Evolutionary conservation across 2,797 vertebrate genomes (phyloP).

Genomic region (Podargus strigoides): DNA sequence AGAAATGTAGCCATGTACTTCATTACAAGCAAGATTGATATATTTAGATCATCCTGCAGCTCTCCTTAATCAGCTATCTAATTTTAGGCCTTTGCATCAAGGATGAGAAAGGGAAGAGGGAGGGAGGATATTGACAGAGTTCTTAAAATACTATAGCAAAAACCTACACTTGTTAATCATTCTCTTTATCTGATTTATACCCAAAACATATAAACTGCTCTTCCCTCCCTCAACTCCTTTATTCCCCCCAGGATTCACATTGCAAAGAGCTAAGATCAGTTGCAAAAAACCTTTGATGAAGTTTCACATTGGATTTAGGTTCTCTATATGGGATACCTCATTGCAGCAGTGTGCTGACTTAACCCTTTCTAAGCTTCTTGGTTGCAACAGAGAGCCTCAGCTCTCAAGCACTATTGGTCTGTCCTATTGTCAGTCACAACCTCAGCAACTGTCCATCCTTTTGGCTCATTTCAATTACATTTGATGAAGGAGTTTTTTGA

Average conservation of each 20-base stretch:
- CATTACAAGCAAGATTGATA: constrained; percentile 25
- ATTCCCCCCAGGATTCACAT: background rate
- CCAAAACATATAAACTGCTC: background rate
- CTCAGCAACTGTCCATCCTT: background rate
- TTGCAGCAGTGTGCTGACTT: background rate
- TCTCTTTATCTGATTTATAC: background rate
- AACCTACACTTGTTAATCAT: constrained; percentile 10
- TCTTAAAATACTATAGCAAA: constrained; percentile 37
- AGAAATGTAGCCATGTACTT: background rate
- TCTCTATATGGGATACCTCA: background rate
- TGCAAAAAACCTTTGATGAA: background rate
- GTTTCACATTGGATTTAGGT: background rate
- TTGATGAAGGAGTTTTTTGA: background rate
- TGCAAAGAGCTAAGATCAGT: background rate
- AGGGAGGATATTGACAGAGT: background rate
- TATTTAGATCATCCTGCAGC: background rate
- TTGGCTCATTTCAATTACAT: background rate
- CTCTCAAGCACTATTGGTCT: background rate
- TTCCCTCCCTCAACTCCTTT: background rate
- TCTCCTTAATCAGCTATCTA: constrained; percentile 47
- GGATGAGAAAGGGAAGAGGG: background rate
- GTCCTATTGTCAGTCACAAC: background rate
- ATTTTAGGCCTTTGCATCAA: background rate
- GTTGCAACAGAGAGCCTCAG: background rate
- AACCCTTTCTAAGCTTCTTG: background rate